Evolutionary conservation across 2,797 vertebrate genomes (phyloP).

Genomic region (Huso huso): DNA sequence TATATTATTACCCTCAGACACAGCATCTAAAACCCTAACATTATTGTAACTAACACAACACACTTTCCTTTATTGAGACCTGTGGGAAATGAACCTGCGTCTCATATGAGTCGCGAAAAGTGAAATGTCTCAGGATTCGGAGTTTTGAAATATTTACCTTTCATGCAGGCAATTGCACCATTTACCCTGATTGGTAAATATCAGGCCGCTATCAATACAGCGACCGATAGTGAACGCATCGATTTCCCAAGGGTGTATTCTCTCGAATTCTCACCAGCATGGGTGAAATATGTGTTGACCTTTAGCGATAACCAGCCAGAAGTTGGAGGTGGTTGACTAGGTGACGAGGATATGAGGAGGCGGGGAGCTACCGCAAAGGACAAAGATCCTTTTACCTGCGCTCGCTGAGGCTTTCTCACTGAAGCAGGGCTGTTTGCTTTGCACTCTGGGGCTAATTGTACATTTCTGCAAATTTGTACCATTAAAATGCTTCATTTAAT

Average conservation of each 20-base stretch:
- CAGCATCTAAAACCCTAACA: too few species aligned
- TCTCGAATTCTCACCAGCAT: conserved; percentile 35
- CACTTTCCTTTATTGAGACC: too few species aligned
- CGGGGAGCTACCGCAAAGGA: conserved; percentile 45
- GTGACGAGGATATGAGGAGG: conserved; percentile 58
- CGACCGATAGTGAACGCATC: conserved; percentile 52
- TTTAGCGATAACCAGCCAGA: conserved; percentile 62
- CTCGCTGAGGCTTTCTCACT: conserved; percentile 17
- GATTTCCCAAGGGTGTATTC: conserved; percentile 56
- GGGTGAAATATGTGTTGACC: conserved; percentile 51
- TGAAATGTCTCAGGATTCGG: background rate
- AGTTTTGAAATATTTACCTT: background rate
- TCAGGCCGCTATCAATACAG: conserved; percentile 44
- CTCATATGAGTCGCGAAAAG: background rate
- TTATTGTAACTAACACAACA: too few species aligned
- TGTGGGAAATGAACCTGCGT: too few species aligned
- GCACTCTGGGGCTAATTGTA: conserved; percentile 38
- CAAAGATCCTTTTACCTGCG: conserved; percentile 60
- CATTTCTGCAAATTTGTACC: conserved; percentile 51
- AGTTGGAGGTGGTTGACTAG: conserved; percentile 60
- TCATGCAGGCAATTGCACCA: conserved; percentile 34
- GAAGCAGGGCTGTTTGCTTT: conserved; percentile 41
- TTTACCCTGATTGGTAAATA: conserved; percentile 38
- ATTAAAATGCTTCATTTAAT: conserved; percentile 71
- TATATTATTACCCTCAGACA: too few species aligned